Evolutionary conservation across 2,797 vertebrate genomes (phyloP).

Genomic region (Cossypha dichroa): DNA sequence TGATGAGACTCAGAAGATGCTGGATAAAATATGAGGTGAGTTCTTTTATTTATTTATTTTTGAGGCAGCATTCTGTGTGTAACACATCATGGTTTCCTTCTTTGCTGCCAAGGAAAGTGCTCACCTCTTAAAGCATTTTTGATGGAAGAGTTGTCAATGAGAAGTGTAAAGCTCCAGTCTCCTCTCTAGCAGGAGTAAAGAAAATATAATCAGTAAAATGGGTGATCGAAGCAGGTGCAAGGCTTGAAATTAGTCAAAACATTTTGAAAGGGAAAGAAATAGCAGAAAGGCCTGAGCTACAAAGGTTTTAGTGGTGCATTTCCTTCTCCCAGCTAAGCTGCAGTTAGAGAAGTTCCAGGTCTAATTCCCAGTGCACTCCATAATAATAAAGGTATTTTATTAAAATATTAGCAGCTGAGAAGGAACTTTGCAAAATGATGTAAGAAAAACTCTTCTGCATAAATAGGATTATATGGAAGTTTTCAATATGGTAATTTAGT

Average conservation of each 20-base stretch:
- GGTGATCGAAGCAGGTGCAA: neutral
- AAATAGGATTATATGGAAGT: conserved; percentile 61
- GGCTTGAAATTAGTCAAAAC: neutral
- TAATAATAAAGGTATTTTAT: conserved; percentile 61
- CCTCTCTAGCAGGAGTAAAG: neutral
- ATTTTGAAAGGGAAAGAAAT: neutral
- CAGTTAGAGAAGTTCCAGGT: neutral
- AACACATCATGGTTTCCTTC: neutral
- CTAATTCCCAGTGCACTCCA: neutral
- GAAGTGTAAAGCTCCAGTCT: neutral
- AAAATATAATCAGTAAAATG: conserved; percentile 19
- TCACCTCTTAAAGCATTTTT: neutral
- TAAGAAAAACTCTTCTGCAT: conserved; percentile 45
- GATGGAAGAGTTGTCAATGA: neutral
- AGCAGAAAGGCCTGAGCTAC: neutral
- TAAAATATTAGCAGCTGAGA: conserved; percentile 60
- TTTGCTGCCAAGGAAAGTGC: neutral
- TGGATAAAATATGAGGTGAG: conserved; percentile 59
- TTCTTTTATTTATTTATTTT: conserved; percentile 29
- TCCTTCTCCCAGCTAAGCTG: neutral
- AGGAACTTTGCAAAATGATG: conserved; percentile 48
- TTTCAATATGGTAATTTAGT: conserved; percentile 57
- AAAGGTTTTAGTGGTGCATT: neutral
- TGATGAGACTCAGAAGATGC: conserved; percentile 59
- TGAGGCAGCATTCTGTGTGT: neutral